phyloP scores from a whole-genome alignment of 2,113 vertebrate species.

The Bubo blakistoni region DNA sequence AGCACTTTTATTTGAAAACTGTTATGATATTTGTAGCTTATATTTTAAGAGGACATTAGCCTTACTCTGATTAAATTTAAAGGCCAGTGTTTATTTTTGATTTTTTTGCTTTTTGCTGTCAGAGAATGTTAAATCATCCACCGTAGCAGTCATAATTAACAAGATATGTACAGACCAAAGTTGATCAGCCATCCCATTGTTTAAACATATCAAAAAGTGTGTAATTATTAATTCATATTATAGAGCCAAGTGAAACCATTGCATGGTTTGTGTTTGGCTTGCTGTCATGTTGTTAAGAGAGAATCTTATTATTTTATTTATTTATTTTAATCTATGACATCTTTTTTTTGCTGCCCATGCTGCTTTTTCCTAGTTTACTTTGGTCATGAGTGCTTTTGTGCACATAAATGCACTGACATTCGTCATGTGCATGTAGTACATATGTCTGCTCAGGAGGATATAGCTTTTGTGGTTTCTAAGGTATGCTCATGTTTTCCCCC shows the following conservation, averaged over 20 bases:
- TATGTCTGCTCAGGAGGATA: conserved; percentile 47
- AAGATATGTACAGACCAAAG: conserved; percentile 78
- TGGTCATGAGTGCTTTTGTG: conserved; percentile 31
- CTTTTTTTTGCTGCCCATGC: conserved; percentile 34
- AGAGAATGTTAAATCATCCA: conserved; percentile 66
- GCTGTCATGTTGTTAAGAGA: conserved; percentile 28
- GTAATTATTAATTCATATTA: conserved; percentile 53
- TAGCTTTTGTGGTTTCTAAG: conserved; percentile 2
- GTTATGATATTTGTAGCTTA: conserved; percentile 61
- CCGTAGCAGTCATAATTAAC: conserved; percentile 66
- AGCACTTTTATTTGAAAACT: conserved; percentile 73
- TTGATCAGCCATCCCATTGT: conserved; percentile 58
- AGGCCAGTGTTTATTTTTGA: conserved; percentile 61
- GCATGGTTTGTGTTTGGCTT: conserved; percentile 51
- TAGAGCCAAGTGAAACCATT: conserved; percentile 61
- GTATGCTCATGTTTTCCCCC: background rate
- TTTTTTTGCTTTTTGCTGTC: conserved; percentile 59
- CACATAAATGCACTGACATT: background rate
- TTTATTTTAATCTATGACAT: conserved; percentile 60
- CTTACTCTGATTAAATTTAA: conserved; percentile 58
- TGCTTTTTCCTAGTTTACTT: conserved; percentile 49
- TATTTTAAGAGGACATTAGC: conserved; percentile 70
- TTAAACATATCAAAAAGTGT: conserved; percentile 46
- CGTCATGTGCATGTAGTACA: background rate
- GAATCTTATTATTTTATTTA: conserved; percentile 69